Evolutionary conservation across 1,140 invertebrate species (phyloP), one percentile per base, ranked within the genome.

Genomic region (Panagrolaimus sp.): DNA sequence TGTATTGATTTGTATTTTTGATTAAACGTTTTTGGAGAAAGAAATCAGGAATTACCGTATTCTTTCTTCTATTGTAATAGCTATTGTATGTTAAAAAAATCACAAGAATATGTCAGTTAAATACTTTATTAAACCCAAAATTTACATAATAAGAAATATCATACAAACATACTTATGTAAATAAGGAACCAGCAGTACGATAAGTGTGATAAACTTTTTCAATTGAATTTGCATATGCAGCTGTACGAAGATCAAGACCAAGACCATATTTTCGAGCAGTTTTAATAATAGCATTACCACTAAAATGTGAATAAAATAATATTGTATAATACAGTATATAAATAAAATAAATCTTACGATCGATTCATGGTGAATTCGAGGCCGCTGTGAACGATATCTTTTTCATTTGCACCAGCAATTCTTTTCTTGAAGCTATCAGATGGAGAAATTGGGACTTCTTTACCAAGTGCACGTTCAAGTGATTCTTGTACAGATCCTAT

Each of bases 351-450:
- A n/a, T n/a, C n/a, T n/a, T n/a, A n/a, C n/a, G 95, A 96, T 84
- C 94, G 88, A 86, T 98, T 94, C 95, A 99, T 99, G 43, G 95
- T 96, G 84, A 98, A 98, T 84, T 96, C 95, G 58, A 99, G 88
- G 71, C 96, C 96, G 62, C 95, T 98, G 87, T 98, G 94, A 5
- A 99, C 96, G 83, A 99, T 98, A 82, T 99, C 96, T 84, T 98
- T 98, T 85, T 99, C 96, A 66, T 92, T 96, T 70, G 96, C 96
- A 86, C 96, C 88, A 80, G 93, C 90, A 84, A 98, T 98, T 84
- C 92, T 89, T 85, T 94, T 91, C 82, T 93, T 90, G 88, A 98
- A 98, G 76, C 92, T 87, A 84, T 92, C 90, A 2, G 91, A 94
- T 21, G 96, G 93, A n/a, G 90, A 90, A 28, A 99, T 91, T 26